Evolutionary conservation across 1,140 invertebrate species (phyloP).

Genomic region (Chironomus tepperi): DNA sequence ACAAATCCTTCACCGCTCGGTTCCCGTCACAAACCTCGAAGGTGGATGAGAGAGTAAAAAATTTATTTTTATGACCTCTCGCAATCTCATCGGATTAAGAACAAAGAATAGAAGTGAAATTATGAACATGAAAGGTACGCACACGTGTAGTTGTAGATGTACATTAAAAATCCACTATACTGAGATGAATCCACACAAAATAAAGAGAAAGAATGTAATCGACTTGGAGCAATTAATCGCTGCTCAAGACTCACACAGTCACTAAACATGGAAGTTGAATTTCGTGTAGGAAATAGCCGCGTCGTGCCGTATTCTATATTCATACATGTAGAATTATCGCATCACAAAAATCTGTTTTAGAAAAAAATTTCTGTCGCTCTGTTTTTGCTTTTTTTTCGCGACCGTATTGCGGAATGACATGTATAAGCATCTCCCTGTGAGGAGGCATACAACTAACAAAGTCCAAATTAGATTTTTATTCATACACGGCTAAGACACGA

Average conservation of each 20-base stretch:
- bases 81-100: background rate
- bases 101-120: background rate
- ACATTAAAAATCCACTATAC: background rate
- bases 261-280: constrained; percentile 6
- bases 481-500: background rate
- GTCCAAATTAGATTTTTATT: constrained; percentile 9
- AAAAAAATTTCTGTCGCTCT: constrained; percentile 7
- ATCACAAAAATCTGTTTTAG: constrained; percentile 7
- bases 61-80: background rate
- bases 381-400: background rate
- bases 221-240: background rate
- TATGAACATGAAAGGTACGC: background rate
- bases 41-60: background rate
- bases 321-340: background rate
- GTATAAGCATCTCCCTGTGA: background rate
- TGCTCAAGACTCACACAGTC: background rate
- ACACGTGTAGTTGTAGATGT: background rate
- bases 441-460: background rate
- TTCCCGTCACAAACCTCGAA: no score
- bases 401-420: background rate
- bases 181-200: background rate
- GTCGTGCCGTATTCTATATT: background rate
- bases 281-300: background rate
- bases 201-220: background rate
- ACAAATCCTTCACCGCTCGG: no score